phyloP scores from a whole-genome alignment of 2,113 vertebrate genomes.

The Dicentrarchus labrax region DNA sequence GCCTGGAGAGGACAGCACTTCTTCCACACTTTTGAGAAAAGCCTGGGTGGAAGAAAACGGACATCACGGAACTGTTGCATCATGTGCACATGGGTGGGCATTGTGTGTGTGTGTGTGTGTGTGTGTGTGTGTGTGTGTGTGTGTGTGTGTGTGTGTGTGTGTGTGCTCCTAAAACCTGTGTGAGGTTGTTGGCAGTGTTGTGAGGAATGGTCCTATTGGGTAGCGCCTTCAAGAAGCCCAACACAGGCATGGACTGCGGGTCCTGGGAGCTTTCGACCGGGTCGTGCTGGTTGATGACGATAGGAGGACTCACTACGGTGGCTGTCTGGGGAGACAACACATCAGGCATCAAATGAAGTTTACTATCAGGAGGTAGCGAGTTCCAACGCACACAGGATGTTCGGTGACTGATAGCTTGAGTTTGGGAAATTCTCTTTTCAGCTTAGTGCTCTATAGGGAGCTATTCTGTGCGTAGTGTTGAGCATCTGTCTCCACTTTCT shows the following conservation, averaged over 20 bases:
- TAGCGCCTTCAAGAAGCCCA: slow-evolving; percentile 83
- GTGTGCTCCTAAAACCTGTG: slow-evolving; percentile 83
- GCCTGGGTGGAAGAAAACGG: slow-evolving; percentile 81
- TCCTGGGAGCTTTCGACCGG: slow-evolving; percentile 60
- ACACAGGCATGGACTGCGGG: slow-evolving; percentile 26
- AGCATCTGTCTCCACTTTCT: slow-evolving; percentile 65
- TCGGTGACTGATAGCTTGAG: slow-evolving; percentile 39
- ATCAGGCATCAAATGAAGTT: slow-evolving; percentile 37
- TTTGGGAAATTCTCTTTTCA: slow-evolving; percentile 43
- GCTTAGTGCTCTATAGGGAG: slow-evolving; percentile 55
- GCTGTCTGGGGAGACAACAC: slow-evolving; percentile 77
- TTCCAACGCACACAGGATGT: slow-evolving; percentile 63
- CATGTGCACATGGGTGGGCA: slow-evolving; percentile 45
- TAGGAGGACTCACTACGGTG: slow-evolving; percentile 76
- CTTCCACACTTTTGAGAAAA: slow-evolving; percentile 89
- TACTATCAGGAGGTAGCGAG: slow-evolving; percentile 12
- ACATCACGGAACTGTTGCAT: slow-evolving; percentile 65
- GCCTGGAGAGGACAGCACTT: slow-evolving; percentile 85
- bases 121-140: slow-evolving; percentile 3
- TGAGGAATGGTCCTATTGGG: slow-evolving; percentile 82
- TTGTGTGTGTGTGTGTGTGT: slow-evolving; percentile 46
- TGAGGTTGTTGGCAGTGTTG: slow-evolving; percentile 87
- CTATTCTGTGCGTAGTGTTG: slow-evolving; percentile 57
- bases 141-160: background rate
- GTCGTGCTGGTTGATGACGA: slow-evolving; percentile 68